Base-by-base conservation (phyloP, 2,888 invertebrate genomes). In the Anaspis maculata region DNA sequence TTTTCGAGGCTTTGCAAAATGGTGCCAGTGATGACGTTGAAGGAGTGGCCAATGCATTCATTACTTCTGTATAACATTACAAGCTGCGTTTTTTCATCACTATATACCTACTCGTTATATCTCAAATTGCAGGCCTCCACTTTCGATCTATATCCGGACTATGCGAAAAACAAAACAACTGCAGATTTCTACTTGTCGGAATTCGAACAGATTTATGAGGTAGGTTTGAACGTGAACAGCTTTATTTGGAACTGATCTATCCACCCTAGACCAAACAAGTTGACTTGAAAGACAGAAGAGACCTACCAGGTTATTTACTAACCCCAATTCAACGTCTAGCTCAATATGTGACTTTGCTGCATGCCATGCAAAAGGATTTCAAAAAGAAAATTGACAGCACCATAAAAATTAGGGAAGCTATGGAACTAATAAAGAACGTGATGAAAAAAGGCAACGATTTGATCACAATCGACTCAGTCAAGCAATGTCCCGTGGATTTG, bases 261-360 rank as follows among this genome's bases (percentile, higher is more conserved):
- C 32, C n/a, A n/a, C 49, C 51, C 30, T 30, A 62, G 60, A 66
- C 66, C 44, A 62, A 68, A 24, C 68, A 72, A 35, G 64, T 62
- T 25, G 61, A 63, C 41, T 45, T 67, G 22, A 41, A 49, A n/a
- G 59, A 63, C 43, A 49, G 51, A 25, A 39, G 62, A 13, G 56
- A 56, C 29, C 44, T 63, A 19, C 52, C 59, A 3, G 55, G 62
- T 22, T 57, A 62, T 37, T 42, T 63, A 13, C 33, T 63, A 23
- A 58, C 59, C 10, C 63, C 63, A 15, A 46, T 63, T 25, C 63
- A 63, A 43, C 44, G 63, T 28, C 37, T 62, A 15, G 61, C 59
- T 22, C 61, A 60, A 39, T 62, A 63, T 32, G 57, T 56, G 28
- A 35, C 59, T 23, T 48, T 63, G 14, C 35, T 63, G 16, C 54